Percentiles rank a stretch among this genome's conserved stretches.
Conservation (phyloP, 2,113 vertebrate species). For the Marcusenius ussheri region DNA sequence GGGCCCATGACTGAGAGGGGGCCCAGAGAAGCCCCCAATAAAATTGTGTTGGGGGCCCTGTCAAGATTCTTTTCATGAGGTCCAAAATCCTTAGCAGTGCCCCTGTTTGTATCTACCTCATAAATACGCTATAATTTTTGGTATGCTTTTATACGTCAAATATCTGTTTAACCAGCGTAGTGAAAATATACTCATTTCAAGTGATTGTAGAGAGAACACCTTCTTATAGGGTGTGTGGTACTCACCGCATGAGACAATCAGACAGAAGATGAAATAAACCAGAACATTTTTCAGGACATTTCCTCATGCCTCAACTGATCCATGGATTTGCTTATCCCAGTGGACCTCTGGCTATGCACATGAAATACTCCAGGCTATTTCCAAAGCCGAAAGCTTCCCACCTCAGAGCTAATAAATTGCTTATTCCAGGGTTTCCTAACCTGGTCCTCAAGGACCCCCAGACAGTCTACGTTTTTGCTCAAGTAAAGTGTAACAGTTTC, state of each 20-base stretch:
- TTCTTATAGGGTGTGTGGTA: neutral
- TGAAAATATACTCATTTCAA: neutral
- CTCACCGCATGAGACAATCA: neutral
- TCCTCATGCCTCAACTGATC: neutral
- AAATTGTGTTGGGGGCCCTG: too few relatives aligned
- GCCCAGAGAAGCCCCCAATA: too few relatives aligned
- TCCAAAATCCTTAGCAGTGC: too few relatives aligned
- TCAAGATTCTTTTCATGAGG: too few relatives aligned
- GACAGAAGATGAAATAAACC: neutral
- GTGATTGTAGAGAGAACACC: neutral
- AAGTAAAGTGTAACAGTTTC: neutral
- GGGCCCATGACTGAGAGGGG: too few relatives aligned
- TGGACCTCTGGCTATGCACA: neutral
- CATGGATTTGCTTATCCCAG: neutral
- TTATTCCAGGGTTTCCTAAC: neutral
- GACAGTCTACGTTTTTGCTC: too few relatives aligned
- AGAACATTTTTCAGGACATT: neutral
- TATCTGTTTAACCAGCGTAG: neutral
- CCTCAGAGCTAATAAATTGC: neutral
- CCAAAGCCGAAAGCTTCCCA: neutral
- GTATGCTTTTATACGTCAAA: neutral
- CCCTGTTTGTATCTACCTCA: too few relatives aligned
- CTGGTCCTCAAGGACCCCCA: too few relatives aligned
- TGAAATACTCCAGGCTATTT: neutral
- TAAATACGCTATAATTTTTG: neutral